Percentiles rank a stretch among this genome's conserved stretches.
Conservation (phyloP, 2,888 invertebrate species). For the Selenia dentaria region DNA sequence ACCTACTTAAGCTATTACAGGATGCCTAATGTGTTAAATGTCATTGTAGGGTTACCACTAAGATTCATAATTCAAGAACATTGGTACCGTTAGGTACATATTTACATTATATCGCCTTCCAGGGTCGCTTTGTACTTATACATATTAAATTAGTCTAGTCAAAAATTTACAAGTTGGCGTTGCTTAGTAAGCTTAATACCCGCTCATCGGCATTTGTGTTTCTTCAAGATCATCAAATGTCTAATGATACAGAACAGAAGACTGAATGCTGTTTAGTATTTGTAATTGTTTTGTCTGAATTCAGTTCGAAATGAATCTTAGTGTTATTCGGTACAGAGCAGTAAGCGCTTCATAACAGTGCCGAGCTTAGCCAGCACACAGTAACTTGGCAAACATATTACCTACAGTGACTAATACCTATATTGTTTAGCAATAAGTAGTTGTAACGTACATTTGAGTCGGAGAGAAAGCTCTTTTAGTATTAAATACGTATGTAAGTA, state of each 20-base stretch:
- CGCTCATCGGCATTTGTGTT: not conserved
- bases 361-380: constrained; percentile 53
- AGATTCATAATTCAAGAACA: constrained; percentile 45
- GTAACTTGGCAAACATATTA: constrained; percentile 41
- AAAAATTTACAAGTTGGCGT: constrained; percentile 39
- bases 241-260: constrained; percentile 24
- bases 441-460: constrained; percentile 34
- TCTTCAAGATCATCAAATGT: constrained; percentile 4
- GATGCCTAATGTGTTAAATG: no score
- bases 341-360: constrained; percentile 31
- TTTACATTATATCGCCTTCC: constrained; percentile 32
- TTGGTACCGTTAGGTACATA: no score
- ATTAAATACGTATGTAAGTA: constrained; percentile 35
- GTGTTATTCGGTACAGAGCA: constrained; percentile 41
- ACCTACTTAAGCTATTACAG: no score
- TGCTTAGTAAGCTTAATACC: constrained; percentile 22
- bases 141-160: constrained; percentile 64
- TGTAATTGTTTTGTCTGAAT: constrained; percentile 3
- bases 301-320: constrained; percentile 42
- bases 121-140: constrained; percentile 55
- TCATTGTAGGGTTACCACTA: constrained; percentile 45
- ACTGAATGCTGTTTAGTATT: constrained; percentile 26
- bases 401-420: constrained; percentile 44
- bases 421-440: constrained; percentile 64
- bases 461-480: constrained; percentile 49